These are phyloP conservation scores for Xestia xanthographa DNA, from an alignment of 2,888 invertebrate species.

Conservation along the genomic window DNA sequence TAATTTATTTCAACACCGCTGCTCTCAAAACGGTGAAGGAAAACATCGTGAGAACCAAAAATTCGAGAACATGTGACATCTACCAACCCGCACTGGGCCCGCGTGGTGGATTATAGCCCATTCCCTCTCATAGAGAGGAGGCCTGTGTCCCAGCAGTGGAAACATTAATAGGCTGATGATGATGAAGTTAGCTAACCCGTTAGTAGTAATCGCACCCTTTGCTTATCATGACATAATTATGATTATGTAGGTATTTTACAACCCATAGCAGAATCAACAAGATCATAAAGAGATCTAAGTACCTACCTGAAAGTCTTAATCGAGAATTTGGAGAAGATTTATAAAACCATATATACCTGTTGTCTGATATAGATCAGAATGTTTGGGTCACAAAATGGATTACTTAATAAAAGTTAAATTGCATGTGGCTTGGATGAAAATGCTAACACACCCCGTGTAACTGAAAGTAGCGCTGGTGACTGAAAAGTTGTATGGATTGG, in stretches of 20 bases:
- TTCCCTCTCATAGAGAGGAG: no score
- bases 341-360: no score
- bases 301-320: neutral
- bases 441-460: no score
- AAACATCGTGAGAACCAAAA: no score
- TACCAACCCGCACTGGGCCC: no score
- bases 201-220: neutral
- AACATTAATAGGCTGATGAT: no score
- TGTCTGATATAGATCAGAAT: neutral
- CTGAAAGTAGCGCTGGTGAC: neutral
- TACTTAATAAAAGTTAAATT: neutral
- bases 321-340: neutral
- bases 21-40: no score
- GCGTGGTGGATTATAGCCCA: no score
- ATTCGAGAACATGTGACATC: no score
- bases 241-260: neutral
- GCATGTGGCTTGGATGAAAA: neutral
- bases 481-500: neutral
- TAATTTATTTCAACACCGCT: no score
- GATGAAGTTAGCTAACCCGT: slow-evolving; percentile 13
- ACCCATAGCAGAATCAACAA: neutral
- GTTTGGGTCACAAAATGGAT: neutral
- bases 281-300: neutral
- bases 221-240: neutral
- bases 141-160: no score